Evolutionary conservation across 2,113 vertebrate genomes (phyloP), one percentile per base, ranked within the genome.

Genomic region (Tragulus kanchil): DNA sequence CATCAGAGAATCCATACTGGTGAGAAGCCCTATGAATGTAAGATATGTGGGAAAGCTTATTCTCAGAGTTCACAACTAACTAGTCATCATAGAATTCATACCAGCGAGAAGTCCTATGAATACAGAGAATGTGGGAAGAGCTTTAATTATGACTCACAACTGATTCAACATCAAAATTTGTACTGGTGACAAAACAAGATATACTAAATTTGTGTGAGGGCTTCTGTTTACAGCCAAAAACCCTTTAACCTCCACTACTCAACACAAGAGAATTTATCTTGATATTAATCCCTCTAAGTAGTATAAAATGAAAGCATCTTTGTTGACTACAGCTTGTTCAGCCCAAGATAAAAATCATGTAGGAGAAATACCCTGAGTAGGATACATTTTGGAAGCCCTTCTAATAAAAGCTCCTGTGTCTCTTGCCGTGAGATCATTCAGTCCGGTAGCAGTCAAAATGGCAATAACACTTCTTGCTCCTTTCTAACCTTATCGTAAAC

Each of bases 71-170:
- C 98, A 0, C 98, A 99, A 23, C 98, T 98, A 75, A 98, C 97
- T 78, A 98, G 98, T 78, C 98, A 99, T 78, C 98, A 98, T 21
- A 98, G 98, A 96, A 98, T 98, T 96, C 98, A 98, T 85, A 65
- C 96, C 59, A 85, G 96, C 95, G 98, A 98, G 95, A 99, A 98
- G 94, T 90, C 97, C 54, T 98, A 97, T 26, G 89, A 97, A 89
- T 98, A 98, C 56, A 97, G 96, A 0, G 96, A 98, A 78, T 98
- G 98, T 94, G 89, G 69, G 26, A 96, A 97, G 81, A 89, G 83
- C 67, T 97, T 97, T 75, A 91, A 56, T 78, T 97, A 92, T 56
- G 62, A 71, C 6, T 58, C 96, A 78, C 94, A 95, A 19, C 87
- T 23, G 90, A 78, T 90, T 89, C 95, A 79, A 90, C 93, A 95